phyloP scores from a whole-genome alignment of 2,113 vertebrate genomes.

The Orthochromis malagaraziensis region DNA sequence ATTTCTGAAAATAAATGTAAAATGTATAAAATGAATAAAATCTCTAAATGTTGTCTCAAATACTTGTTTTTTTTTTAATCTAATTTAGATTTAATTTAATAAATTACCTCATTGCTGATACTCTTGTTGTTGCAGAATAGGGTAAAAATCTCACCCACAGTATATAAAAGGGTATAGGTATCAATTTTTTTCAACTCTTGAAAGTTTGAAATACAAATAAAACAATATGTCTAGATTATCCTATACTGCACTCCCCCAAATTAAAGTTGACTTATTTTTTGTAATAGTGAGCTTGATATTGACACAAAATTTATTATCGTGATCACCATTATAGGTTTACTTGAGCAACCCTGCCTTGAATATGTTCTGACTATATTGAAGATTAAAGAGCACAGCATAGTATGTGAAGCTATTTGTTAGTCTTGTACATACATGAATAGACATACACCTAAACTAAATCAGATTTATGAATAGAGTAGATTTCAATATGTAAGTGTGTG shows the following conservation, averaged over 20 bases:
- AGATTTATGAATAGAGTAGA: background rate
- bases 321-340: background rate
- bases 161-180: background rate
- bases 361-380: background rate
- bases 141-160: accelerated
- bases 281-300: background rate
- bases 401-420: background rate
- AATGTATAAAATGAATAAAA: background rate
- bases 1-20: background rate
- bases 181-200: background rate
- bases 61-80: accelerated
- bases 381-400: background rate
- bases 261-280: background rate
- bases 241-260: background rate
- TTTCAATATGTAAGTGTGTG: background rate
- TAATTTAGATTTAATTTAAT: background rate
- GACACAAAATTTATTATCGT: background rate
- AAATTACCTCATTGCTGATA: background rate
- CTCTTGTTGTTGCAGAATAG: background rate
- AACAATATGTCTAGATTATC: background rate
- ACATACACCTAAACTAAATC: background rate
- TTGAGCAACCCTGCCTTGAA: background rate
- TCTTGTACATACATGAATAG: background rate
- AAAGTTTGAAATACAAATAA: background rate
- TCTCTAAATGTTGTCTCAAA: background rate